Base-by-base conservation (phyloP, 1,140 invertebrate species). In the Meloidogyne chitwoodi region DNA sequence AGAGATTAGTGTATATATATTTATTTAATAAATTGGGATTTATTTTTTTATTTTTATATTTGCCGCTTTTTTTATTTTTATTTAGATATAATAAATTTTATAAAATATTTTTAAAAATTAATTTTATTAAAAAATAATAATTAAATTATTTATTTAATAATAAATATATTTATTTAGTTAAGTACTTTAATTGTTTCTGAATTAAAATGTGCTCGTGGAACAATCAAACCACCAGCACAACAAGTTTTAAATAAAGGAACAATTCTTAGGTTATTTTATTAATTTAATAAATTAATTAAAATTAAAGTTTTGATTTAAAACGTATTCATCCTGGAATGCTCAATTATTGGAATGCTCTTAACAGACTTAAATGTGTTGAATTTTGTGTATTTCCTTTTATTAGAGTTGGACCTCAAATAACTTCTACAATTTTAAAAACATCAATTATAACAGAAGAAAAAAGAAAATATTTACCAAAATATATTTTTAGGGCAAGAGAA, bases 381-480 rank as follows among this genome's bases (percentile, higher is more conserved):
- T 61, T 75, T 31, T 75, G 74, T 38, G 69, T 75, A n/a, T 75
- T 75, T 48, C 74, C 74, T 24, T 75, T 75, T 61, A 63, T 75
- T 24, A 68, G 74, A n/a, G 74, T 74, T 41, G 74, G 64, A 75
- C 56, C 2, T n/a, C 34, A 44, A 61, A 12, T 38, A 16, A 72
- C 26, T 63, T 6, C 56, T 34, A 22, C 56, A 64, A 24, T 19
- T 34, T 27, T 63, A 64, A 73, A 19, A n/a, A 27, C 29, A 14
- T 26, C 56, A 26, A 26, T 16, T 22, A 29, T 63, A 11, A 16
- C 12, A 22, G 34, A 72, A 22, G 26, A 24, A 38, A 26, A 26
- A 68, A 68, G 27, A 22, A 56, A 56, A 56, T n/a, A 19, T 22
- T n/a, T 22, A 31, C 44, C 19, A 44, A 41, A 64, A 26, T 31